Conservation (phyloP, 1,140 invertebrate genomes). For the Zaprionus inermis region DNA sequence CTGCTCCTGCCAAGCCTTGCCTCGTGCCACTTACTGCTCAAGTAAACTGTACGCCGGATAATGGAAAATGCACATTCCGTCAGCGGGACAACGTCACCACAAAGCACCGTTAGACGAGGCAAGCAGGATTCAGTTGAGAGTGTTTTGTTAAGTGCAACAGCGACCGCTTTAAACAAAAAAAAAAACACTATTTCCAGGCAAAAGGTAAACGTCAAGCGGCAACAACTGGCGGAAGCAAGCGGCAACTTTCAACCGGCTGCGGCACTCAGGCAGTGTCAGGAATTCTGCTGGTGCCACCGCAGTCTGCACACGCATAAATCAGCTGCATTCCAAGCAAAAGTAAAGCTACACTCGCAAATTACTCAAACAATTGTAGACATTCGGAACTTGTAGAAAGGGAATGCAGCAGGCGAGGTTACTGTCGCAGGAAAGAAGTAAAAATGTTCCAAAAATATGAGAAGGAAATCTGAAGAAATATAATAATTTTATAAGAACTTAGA, state of each 20-base stretch:
- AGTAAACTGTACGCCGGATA: slow-evolving; percentile 53
- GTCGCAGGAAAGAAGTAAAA: no score
- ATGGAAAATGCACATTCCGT: slow-evolving; percentile 75
- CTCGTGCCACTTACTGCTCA: slow-evolving; percentile 63
- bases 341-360: no score
- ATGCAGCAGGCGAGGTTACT: neutral
- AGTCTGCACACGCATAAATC: slow-evolving; percentile 30
- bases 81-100: slow-evolving; percentile 40
- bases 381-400: neutral
- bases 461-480: no score
- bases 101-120: slow-evolving; percentile 62
- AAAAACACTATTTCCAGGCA: slow-evolving; percentile 32
- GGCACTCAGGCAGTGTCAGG: slow-evolving; percentile 41
- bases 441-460: no score
- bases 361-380: neutral
- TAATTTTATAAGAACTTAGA: no score
- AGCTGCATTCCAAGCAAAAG: no score
- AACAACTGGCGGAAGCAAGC: neutral
- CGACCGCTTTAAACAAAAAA: slow-evolving; percentile 41
- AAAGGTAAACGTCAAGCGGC: slow-evolving; percentile 6
- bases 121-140: slow-evolving; percentile 54
- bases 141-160: slow-evolving; percentile 52
- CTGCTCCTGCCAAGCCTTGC: neutral
- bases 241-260: neutral
- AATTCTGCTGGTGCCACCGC: slow-evolving; percentile 12